Evolutionary conservation across 2,888 invertebrate species (phyloP), one percentile per base, ranked within the genome.

Genomic region (Latrodectus hesperus): DNA sequence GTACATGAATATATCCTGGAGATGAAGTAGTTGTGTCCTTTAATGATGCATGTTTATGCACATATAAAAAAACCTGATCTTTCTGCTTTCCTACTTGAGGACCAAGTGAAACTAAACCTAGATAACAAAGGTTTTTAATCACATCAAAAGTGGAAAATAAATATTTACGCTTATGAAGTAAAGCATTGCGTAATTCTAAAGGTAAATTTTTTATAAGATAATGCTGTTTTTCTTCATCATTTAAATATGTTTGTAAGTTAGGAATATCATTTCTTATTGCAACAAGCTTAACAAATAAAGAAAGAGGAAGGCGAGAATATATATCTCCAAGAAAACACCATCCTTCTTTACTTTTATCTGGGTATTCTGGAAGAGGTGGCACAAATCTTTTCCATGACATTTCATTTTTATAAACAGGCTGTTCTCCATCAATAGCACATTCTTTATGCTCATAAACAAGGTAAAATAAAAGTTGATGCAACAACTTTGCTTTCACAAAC

Each of bases 351-450:
- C 74, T 71, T 77, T 88, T 93, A 89, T 90, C 91, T 90, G 95
- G 94, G 71, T 81, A 55, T 71, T 91, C 91, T 0, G 94, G 94
- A 71, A 96, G 91, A 0, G 96, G 95, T 0, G 95, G 94, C 16
- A 96, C 92, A 91, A 96, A 96, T 92, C 95, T 95, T 91, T 94
- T 95, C 95, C 96, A 96, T 90, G 93, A 93, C 9, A 95, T 92
- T 67, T 91, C 91, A 79, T 91, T 90, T 52, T 90, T 74, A 82
- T 91, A 92, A 0, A 92, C 89, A 16, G 85, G 90, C 1, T 91
- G 91, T 38, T 90, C 75, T 65, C 75, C 53, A 26, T 49, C 72
- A 14, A 52, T 9, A 49, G 51, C 9, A 52, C 92, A 90, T 0
- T 93, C 93, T 52, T 92, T 92, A 91, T 94, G 93, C 70, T 93